phyloP scores from a whole-genome alignment of 2,113 vertebrate species.

The Lanius collurio region DNA sequence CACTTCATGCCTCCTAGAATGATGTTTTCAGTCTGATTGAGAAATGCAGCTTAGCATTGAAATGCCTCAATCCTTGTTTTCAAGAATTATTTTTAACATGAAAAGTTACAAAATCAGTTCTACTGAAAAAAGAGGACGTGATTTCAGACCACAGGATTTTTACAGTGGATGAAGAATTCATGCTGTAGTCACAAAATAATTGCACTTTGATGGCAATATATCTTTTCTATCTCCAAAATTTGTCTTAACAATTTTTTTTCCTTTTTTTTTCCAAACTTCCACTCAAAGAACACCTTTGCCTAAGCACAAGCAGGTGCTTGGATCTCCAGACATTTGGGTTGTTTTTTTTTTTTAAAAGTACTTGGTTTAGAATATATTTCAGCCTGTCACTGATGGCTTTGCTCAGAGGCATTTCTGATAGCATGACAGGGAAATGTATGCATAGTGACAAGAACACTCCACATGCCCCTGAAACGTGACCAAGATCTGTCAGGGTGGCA shows the following conservation, averaged over 20 bases:
- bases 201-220: neutral
- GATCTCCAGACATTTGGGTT: neutral
- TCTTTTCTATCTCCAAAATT: neutral
- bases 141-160: neutral
- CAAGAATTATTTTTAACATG: neutral
- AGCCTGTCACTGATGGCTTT: neutral
- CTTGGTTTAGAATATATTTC: neutral
- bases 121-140: neutral
- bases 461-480: neutral
- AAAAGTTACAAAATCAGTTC: neutral
- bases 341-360: neutral
- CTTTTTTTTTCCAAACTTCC: neutral
- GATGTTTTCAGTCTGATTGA: neutral
- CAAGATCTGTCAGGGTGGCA: neutral
- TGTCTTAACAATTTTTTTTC: neutral
- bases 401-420: neutral
- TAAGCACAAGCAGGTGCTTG: neutral
- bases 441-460: neutral
- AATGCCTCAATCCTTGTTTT: neutral
- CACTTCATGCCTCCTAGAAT: neutral
- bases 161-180: neutral
- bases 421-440: neutral
- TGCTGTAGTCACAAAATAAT: neutral
- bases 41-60: neutral
- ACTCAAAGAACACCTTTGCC: neutral